A percentile compares a stretch with the other conserved stretches of the same genome.
phyloP scores from a whole-genome alignment of 1,140 invertebrate genomes.

The Drosophila malerkotliana region DNA sequence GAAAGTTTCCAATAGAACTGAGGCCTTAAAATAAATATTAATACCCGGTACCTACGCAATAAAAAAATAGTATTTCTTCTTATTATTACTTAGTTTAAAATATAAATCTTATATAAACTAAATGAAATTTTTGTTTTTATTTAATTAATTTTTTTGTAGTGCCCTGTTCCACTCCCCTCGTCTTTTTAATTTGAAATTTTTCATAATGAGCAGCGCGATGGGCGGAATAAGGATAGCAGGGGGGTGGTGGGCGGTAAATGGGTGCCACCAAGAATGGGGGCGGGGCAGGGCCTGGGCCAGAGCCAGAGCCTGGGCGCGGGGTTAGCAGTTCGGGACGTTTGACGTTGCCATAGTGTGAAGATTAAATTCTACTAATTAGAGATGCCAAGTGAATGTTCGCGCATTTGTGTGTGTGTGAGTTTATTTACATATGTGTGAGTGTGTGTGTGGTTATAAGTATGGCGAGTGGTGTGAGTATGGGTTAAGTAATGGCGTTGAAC shows the following conservation, averaged over 20 bases:
- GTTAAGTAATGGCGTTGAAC: slow-evolving; percentile 76
- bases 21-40: too few species aligned
- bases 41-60: too few species aligned
- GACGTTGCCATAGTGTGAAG: slow-evolving; percentile 81
- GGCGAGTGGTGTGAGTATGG: not conserved
- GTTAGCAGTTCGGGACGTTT: slow-evolving; percentile 47
- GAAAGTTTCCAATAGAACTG: too few species aligned
- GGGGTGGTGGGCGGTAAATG: not conserved
- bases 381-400: slow-evolving; percentile 80
- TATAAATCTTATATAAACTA: too few species aligned
- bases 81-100: too few species aligned
- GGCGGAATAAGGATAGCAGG: slow-evolving; percentile 23
- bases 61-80: too few species aligned
- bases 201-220: slow-evolving; percentile 73
- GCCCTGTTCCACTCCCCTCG: slow-evolving; percentile 39
- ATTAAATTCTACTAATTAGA: slow-evolving; percentile 83
- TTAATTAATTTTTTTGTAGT: slow-evolving; percentile 3
- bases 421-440: slow-evolving; percentile 2
- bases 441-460: slow-evolving; percentile 6
- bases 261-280: not conserved
- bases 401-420: slow-evolving; percentile 54
- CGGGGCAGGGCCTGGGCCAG: not conserved
- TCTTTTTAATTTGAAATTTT: slow-evolving; percentile 82
- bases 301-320: not conserved
- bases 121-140: not conserved